These are phyloP conservation scores for Eleginops maclovinus DNA, from an alignment of 2,113 vertebrate species.

Conservation along the genomic window DNA sequence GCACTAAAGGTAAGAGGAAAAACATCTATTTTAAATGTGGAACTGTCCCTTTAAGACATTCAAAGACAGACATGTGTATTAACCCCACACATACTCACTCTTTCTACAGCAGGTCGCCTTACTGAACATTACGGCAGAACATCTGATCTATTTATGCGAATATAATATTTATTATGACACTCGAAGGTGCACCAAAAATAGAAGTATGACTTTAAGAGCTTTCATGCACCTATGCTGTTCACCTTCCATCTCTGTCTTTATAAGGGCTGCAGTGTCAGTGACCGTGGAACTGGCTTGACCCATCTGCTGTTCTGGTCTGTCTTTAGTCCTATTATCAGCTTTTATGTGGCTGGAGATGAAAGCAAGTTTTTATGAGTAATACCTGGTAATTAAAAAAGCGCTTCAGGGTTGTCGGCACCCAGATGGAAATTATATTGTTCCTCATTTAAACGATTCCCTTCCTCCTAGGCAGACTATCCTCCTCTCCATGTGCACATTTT, in stretches of 20 bases:
- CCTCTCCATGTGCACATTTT: conserved; percentile 1
- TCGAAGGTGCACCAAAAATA: conserved; percentile 8
- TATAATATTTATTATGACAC: conserved; percentile 57
- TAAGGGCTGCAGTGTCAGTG: conserved; percentile 61
- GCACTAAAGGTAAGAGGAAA: too few species aligned
- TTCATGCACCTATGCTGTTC: conserved; percentile 24
- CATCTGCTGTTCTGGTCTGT: conserved; percentile 11
- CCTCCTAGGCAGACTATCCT: conserved; percentile 3
- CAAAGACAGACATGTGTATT: conserved; percentile 29
- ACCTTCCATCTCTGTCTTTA: conserved; percentile 17
- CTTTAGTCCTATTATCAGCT: conserved; percentile 9
- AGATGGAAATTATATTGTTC: conserved; percentile 29
- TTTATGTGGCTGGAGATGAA: conserved; percentile 8
- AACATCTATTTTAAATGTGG: too few species aligned
- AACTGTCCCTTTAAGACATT: neutral
- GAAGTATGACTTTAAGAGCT: conserved; percentile 29
- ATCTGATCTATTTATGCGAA: conserved; percentile 54
- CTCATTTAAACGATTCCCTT: conserved; percentile 3
- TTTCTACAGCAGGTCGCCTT: conserved; percentile 45
- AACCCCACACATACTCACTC: conserved; percentile 32
- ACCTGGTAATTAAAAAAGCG: conserved; percentile 36
- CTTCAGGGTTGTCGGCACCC: conserved; percentile 22
- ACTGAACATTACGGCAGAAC: conserved; percentile 25
- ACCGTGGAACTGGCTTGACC: conserved; percentile 33
- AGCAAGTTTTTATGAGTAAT: conserved; percentile 33